Evolutionary conservation across 2,113 vertebrate species (phyloP).

Genomic region (Junco hyemalis): DNA sequence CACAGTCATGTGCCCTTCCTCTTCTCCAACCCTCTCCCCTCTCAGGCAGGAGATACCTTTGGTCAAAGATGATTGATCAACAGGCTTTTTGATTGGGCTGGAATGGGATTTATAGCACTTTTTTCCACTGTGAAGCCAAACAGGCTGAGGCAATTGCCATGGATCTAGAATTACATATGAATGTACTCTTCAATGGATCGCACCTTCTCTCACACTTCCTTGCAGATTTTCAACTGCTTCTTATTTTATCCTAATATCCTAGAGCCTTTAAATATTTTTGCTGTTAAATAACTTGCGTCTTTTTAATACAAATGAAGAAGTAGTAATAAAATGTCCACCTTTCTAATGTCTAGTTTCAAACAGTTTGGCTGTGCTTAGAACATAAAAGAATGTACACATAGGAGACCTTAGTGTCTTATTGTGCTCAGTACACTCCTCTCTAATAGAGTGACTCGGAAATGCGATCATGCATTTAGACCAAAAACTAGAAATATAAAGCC

Average conservation of each 20-base stretch:
- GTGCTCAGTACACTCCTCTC: background rate
- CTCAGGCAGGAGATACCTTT: background rate
- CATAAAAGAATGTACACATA: background rate
- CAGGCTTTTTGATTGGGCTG: background rate
- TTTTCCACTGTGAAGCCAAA: background rate
- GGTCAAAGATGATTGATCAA: background rate
- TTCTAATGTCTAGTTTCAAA: background rate
- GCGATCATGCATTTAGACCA: background rate
- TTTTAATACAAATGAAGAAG: background rate
- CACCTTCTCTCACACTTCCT: background rate
- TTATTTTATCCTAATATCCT: background rate
- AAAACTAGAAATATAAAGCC: background rate
- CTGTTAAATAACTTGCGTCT: background rate
- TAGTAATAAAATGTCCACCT: background rate
- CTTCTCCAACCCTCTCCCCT: background rate
- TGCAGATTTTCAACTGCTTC: background rate
- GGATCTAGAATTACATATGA: background rate
- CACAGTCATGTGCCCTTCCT: rapidly evolving
- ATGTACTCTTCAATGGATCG: rapidly evolving
- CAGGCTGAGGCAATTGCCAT: background rate
- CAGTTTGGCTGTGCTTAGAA: background rate
- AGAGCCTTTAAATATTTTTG: background rate
- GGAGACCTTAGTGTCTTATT: background rate
- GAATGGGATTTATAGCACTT: background rate
- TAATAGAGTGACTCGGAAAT: background rate